Conservation (phyloP, 2,113 vertebrate species). For the Oplegnathus fasciatus region DNA sequence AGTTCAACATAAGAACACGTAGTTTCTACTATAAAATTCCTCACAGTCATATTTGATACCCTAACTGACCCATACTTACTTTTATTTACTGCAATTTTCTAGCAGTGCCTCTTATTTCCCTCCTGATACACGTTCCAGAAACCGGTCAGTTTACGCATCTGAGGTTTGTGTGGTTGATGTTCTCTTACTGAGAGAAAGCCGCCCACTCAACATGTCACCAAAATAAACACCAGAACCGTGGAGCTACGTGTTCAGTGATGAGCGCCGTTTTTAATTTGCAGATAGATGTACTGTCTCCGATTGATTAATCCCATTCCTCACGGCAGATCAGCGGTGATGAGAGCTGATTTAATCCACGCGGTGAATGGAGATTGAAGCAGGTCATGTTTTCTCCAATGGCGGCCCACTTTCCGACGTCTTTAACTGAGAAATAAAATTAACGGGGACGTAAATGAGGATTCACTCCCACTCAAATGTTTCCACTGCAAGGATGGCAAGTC, state of each 20-base stretch:
- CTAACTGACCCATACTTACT: neutral
- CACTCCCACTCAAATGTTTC: constrained; percentile 70
- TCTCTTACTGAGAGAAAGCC: constrained; percentile 30
- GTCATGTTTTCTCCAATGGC: constrained; percentile 43
- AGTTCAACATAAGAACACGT: neutral
- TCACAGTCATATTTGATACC: neutral
- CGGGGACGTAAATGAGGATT: constrained; percentile 47
- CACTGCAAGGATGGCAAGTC: constrained; percentile 44
- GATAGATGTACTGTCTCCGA: constrained; percentile 65
- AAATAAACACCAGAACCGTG: constrained; percentile 64
- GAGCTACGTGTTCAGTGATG: constrained; percentile 42
- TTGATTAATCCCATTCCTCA: constrained; percentile 84
- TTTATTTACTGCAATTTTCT: neutral
- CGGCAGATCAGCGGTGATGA: constrained; percentile 76
- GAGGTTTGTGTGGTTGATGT: constrained; percentile 27
- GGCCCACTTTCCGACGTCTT: constrained; percentile 61
- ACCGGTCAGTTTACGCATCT: constrained; percentile 42
- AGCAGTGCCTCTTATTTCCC: neutral
- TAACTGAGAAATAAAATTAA: constrained; percentile 59
- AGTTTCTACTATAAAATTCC: neutral
- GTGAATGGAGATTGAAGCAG: constrained; percentile 60
- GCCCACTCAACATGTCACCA: constrained; percentile 61
- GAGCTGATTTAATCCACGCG: constrained; percentile 76
- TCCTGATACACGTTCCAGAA: constrained; percentile 23
- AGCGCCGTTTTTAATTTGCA: constrained; percentile 61